Evolutionary conservation across 2,888 invertebrate genomes (phyloP).

Genomic region (Chalcis sispes): DNA sequence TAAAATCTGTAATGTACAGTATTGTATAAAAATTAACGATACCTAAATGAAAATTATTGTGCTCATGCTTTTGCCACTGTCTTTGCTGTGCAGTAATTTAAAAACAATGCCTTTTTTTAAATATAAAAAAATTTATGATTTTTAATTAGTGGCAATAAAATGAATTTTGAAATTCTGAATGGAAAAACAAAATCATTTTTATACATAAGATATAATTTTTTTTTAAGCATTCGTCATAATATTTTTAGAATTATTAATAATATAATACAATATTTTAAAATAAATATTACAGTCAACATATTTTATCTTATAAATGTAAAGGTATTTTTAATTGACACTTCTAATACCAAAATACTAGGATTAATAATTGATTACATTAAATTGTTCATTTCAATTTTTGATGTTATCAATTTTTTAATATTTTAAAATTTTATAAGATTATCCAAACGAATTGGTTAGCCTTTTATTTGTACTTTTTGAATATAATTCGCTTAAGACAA

Average conservation of each 20-base stretch:
- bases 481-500: conserved; percentile 24
- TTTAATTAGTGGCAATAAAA: neutral
- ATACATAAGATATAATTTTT: neutral
- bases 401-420: neutral
- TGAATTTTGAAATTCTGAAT: neutral
- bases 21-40: too few relatives aligned
- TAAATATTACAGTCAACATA: conserved; percentile 21
- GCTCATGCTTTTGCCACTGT: too few relatives aligned
- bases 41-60: too few relatives aligned
- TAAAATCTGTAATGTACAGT: too few relatives aligned
- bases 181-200: neutral
- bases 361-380: neutral
- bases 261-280: conserved; percentile 16
- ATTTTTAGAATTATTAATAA: neutral
- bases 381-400: neutral
- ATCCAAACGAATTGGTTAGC: too few relatives aligned
- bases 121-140: too few relatives aligned
- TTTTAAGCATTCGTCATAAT: neutral
- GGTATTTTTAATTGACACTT: conserved; percentile 31
- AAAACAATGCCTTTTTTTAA: too few relatives aligned
- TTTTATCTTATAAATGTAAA: conserved; percentile 30
- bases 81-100: too few relatives aligned
- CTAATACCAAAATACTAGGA: neutral
- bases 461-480: conserved; percentile 26
- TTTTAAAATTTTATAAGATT: neutral